Conservation (phyloP, 1,140 invertebrate genomes). For the Drosophila elegans region DNA sequence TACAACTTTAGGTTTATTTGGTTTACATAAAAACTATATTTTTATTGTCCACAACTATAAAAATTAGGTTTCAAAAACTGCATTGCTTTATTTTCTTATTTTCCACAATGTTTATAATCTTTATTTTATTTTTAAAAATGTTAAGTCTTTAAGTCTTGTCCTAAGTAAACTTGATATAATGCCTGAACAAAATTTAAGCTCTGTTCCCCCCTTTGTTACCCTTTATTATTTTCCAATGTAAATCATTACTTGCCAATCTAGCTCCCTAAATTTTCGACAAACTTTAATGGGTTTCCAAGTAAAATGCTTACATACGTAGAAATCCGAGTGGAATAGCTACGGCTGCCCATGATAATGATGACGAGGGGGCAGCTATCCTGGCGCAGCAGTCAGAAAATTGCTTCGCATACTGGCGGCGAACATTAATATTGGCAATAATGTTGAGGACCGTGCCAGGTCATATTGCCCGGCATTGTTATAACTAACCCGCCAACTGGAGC, state of each 20-base stretch:
- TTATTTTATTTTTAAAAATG: too few species aligned
- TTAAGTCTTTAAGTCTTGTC: too few species aligned
- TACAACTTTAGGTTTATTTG: too few species aligned
- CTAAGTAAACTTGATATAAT: too few species aligned
- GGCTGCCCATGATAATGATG: slow-evolving; percentile 35
- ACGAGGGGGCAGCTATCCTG: slow-evolving; percentile 18
- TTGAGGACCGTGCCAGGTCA: slow-evolving; percentile 33
- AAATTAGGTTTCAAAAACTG: too few species aligned
- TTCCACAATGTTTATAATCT: too few species aligned
- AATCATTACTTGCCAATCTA: background rate
- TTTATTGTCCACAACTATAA: too few species aligned
- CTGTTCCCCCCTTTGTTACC: too few species aligned
- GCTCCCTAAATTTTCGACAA: slow-evolving; percentile 9
- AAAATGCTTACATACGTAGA: slow-evolving; percentile 22
- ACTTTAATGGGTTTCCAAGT: slow-evolving; percentile 27
- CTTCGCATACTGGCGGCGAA: slow-evolving; percentile 36
- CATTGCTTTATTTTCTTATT: background rate
- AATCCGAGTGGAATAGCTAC: background rate
- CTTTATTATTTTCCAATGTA: background rate
- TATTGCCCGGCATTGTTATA: slow-evolving; percentile 36
- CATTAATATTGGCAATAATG: slow-evolving; percentile 69
- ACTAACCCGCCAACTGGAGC: slow-evolving; percentile 23
- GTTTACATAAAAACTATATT: too few species aligned
- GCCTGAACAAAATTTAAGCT: too few species aligned
- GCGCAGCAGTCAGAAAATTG: slow-evolving; percentile 27